Base-by-base conservation (phyloP, 2,797 vertebrate species). In the Esox lucius region DNA sequence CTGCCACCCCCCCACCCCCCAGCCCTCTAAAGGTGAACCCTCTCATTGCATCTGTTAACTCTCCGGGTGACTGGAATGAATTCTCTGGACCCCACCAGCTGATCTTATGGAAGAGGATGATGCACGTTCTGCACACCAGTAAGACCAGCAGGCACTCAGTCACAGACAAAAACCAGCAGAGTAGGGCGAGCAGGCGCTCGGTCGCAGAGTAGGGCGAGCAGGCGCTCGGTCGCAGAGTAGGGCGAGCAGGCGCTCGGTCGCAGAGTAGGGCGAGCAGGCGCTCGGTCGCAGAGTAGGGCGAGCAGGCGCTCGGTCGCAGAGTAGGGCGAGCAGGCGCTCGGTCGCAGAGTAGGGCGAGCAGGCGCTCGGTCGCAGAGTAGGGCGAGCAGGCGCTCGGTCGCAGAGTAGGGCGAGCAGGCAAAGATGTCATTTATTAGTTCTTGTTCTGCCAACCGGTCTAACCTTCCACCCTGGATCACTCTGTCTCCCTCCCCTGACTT, bases 61-160 rank as follows among this genome's bases (percentile, higher is more conserved):
- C 89, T 80, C 82, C 81, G 0, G 83, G 90, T 13, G 93, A 94
- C 65, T 94, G 91, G 68, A 89, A 87, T 0, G 93, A 95, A 81
- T 94, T 94, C 85, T 92, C 91, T 1, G 93, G 92, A 9, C 94
- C 94, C 3, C 88, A 93, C 68, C 94, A 95, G 86, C 93, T 95
- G 28, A 94, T 94, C 72, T 87, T 94, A 87, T 94, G 94, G 94
- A 95, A 94, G 86, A 94, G 94, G 84, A 95, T 95, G 94, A 93
- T 94, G 92, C 93, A 94, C 0, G 91, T 94, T 70, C 86, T 95
- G 71, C 93, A 94, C 56, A 94, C 93, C 71, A 94, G 88, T 69
- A 16, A 39, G 0, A 19, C 61, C 9, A n/a, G 24, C 61, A 22
- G 15, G 8, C 59, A 8, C 59, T 7, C 61, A 28, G 12, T 24